A percentile compares a stretch with the other conserved stretches of the same genome.
Evolutionary conservation across 2,113 vertebrate species (phyloP).

Genomic region (Hydrolagus affinis): DNA sequence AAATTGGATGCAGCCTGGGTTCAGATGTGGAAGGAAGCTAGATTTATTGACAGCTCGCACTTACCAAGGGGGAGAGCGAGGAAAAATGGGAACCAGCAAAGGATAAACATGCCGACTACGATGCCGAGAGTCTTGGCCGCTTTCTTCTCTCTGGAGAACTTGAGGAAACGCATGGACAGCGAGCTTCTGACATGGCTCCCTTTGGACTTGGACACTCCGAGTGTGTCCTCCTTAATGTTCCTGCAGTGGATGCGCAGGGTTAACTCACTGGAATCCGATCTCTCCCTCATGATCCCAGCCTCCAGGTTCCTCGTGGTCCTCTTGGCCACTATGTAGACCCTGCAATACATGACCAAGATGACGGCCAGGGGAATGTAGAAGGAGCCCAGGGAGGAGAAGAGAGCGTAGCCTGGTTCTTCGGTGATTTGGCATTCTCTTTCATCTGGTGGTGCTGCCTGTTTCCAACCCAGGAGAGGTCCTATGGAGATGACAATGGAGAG

Average conservation of each 20-base stretch:
- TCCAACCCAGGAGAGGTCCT: slow-evolving; percentile 92
- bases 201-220: slow-evolving; percentile 61
- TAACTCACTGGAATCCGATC: slow-evolving; percentile 82
- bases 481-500: slow-evolving; percentile 89
- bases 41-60: slow-evolving; percentile 38
- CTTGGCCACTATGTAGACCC: slow-evolving; percentile 89
- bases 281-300: slow-evolving; percentile 89
- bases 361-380: slow-evolving; percentile 89
- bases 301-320: slow-evolving; percentile 91
- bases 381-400: slow-evolving; percentile 93
- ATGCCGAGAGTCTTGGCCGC: slow-evolving; percentile 89
- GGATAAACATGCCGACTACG: slow-evolving; percentile 87
- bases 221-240: slow-evolving; percentile 71
- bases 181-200: slow-evolving; percentile 73
- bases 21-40: too few species aligned
- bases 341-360: slow-evolving; percentile 89
- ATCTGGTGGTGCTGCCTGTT: slow-evolving; percentile 77
- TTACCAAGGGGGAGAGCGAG: slow-evolving; percentile 81
- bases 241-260: slow-evolving; percentile 85
- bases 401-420: slow-evolving; percentile 87
- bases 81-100: slow-evolving; percentile 92
- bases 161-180: slow-evolving; percentile 80
- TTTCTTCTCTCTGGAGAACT: slow-evolving; percentile 92
- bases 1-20: too few species aligned
- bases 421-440: slow-evolving; percentile 81